phyloP scores from a whole-genome alignment of 92 coral and sea anemone species.

The Virgularia gustaviana region DNA sequence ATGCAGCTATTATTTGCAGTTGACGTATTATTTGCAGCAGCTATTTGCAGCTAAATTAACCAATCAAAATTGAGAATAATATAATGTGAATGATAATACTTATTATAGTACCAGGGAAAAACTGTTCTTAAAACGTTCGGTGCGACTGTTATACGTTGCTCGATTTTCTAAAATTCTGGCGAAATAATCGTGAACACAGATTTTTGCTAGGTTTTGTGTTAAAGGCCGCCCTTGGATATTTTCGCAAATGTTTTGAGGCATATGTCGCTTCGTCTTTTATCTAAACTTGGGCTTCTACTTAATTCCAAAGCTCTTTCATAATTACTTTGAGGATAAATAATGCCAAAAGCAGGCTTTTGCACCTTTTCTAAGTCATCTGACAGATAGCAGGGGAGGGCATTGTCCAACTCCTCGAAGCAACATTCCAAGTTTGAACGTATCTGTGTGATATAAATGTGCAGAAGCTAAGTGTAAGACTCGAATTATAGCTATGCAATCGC shows the following conservation, averaged over 20 bases:
- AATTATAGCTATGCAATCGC: conserved; percentile 19
- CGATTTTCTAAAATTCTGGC: too few relatives aligned
- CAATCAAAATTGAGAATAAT: too few relatives aligned
- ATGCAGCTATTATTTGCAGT: too few relatives aligned
- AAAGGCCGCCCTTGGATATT: too few relatives aligned
- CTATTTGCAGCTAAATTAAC: too few relatives aligned
- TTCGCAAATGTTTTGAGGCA: conserved; percentile 59
- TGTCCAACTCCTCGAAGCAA: conserved; percentile 36
- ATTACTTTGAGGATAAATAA: conserved; percentile 25
- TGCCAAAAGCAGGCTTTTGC: conserved; percentile 42
- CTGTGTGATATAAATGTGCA: not conserved
- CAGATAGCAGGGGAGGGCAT: conserved; percentile 2
- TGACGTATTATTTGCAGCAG: too few relatives aligned
- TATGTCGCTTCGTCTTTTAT: conserved; percentile 12
- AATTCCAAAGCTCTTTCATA: conserved; percentile 15
- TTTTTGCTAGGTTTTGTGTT: conserved; percentile 58
- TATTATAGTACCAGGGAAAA: conserved; percentile 3
- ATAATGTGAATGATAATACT: too few relatives aligned
- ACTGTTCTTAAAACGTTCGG: too few relatives aligned
- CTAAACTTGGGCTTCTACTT: conserved; percentile 7
- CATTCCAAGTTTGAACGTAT: conserved; percentile 46
- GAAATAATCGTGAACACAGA: not conserved
- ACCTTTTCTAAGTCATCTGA: conserved; percentile 29
- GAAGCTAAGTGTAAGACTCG: conserved; percentile 35
- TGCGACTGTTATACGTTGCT: too few relatives aligned